phyloP scores from a whole-genome alignment of 2,797 vertebrate genomes.

The Myripristis jacobus region DNA sequence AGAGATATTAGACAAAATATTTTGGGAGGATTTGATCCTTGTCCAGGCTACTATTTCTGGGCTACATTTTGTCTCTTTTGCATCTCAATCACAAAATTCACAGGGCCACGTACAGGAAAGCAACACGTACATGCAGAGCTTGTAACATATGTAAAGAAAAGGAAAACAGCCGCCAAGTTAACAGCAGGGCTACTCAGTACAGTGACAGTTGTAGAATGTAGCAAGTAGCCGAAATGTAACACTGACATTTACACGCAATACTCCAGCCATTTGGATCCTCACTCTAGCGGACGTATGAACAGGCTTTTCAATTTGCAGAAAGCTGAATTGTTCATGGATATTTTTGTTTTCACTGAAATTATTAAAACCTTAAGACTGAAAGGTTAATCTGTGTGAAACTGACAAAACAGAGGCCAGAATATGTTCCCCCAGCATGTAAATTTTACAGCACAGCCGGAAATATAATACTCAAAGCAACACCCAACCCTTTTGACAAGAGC shows the following conservation, averaged over 20 bases:
- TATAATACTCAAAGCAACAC: not conserved
- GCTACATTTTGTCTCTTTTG: not conserved
- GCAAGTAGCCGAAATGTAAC: slow-evolving; percentile 73
- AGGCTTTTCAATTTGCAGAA: slow-evolving; percentile 30
- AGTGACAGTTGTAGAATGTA: slow-evolving; percentile 73
- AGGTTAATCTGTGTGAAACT: not conserved
- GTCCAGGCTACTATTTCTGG: not conserved
- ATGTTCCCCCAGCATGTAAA: not conserved
- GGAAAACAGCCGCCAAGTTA: slow-evolving; percentile 17
- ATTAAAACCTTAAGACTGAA: too few species aligned
- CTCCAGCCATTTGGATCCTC: slow-evolving; percentile 21
- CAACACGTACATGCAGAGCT: slow-evolving; percentile 16
- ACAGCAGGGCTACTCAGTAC: slow-evolving; percentile 35
- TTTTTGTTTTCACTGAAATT: too few species aligned
- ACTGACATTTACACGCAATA: slow-evolving; percentile 67
- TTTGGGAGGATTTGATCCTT: not conserved
- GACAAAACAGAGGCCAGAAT: not conserved
- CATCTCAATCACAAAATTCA: not conserved
- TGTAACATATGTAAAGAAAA: slow-evolving; percentile 21
- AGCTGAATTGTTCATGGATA: not conserved
- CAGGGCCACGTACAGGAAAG: slow-evolving; percentile 7
- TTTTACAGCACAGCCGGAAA: not conserved
- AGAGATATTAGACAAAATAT: not conserved
- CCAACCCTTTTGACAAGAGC: not conserved
- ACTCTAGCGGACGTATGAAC: slow-evolving; percentile 22